Percentiles rank a stretch among this genome's conserved stretches.
These are phyloP conservation scores for Enteromius anoplus DNA, from an alignment of 2,797 vertebrate species.

Conservation along the genomic window DNA sequence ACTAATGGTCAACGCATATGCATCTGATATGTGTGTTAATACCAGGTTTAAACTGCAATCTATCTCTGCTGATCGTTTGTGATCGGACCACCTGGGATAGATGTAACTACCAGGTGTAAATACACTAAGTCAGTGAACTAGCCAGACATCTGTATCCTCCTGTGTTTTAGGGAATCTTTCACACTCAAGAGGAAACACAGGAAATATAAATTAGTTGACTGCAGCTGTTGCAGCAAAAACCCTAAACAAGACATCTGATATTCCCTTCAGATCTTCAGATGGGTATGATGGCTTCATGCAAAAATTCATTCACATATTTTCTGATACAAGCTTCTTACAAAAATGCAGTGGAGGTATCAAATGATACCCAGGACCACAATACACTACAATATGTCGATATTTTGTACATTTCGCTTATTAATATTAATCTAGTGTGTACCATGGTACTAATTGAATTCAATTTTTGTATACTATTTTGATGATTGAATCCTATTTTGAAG, in stretches of 20 bases:
- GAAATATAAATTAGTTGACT: constrained; percentile 46
- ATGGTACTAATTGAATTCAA: neutral
- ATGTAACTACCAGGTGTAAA: constrained; percentile 21
- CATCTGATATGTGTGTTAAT: neutral
- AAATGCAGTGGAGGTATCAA: neutral
- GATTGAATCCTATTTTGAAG: neutral
- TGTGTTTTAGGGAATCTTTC: constrained; percentile 38
- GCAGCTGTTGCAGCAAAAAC: constrained; percentile 31
- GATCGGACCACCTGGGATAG: neutral
- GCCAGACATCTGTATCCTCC: neutral
- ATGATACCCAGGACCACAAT: neutral
- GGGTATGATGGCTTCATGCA: constrained; percentile 4
- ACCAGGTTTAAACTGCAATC: neutral
- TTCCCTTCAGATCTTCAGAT: constrained; percentile 36
- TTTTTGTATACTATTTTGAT: too few relatives aligned
- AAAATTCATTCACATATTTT: constrained; percentile 6
- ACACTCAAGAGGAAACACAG: constrained; percentile 45
- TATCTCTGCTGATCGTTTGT: neutral
- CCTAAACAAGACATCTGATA: constrained; percentile 44
- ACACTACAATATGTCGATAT: too few relatives aligned
- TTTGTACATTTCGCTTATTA: too few relatives aligned
- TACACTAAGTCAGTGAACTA: constrained; percentile 8
- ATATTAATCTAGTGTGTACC: too few relatives aligned
- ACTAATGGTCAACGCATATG: neutral
- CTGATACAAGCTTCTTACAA: neutral